phyloP scores from a whole-genome alignment of 2,113 vertebrate genomes.

The Myrmecophaga tridactyla region DNA sequence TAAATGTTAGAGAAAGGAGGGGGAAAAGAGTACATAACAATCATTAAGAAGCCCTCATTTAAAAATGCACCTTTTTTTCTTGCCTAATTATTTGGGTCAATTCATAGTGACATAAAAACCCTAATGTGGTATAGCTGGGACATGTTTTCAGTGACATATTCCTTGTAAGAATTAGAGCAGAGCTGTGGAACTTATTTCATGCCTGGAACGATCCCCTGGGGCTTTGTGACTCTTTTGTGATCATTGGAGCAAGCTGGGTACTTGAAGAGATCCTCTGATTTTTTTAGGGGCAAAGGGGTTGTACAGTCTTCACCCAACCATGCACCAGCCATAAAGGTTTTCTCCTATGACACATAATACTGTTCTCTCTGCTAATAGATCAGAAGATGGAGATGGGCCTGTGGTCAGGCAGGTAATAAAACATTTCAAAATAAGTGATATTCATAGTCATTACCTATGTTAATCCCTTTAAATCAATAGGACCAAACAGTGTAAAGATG shows the following conservation, averaged over 20 bases:
- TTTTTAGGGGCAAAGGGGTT: not conserved
- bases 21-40: not conserved
- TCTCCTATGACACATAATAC: not conserved
- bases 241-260: slow-evolving; percentile 37
- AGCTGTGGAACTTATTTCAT: slow-evolving; percentile 54
- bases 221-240: slow-evolving; percentile 62
- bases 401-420: not conserved
- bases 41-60: not conserved
- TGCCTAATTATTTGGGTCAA: slow-evolving; percentile 22
- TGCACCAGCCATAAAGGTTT: not conserved
- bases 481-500: not conserved
- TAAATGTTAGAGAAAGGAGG: not conserved
- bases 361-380: not conserved
- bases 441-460: not conserved
- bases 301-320: not conserved
- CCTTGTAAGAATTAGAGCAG: slow-evolving; percentile 41
- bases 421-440: not conserved
- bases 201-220: slow-evolving; percentile 46
- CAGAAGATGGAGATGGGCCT: not conserved
- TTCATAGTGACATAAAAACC: not conserved
- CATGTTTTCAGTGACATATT: not conserved
- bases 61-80: not conserved
- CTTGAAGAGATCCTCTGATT: slow-evolving; percentile 33
- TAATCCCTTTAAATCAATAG: not conserved
- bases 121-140: not conserved